Base-by-base conservation (phyloP, 2,888 invertebrate species). In the Aradus depressus region DNA sequence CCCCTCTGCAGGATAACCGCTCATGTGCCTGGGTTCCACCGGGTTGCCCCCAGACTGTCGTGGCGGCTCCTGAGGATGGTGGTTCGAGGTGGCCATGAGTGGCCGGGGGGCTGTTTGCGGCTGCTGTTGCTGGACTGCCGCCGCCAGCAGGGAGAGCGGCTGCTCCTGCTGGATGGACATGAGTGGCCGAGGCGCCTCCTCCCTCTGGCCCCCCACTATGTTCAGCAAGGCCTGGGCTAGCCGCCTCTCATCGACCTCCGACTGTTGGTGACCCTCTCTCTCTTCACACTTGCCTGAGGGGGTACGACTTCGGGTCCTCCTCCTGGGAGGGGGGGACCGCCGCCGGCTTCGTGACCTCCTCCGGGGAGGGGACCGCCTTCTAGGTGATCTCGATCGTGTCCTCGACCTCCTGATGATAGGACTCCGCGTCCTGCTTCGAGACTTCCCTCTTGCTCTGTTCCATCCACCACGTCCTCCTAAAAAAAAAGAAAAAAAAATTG, bases 271-370 rank as follows among this genome's bases (percentile, higher is more conserved):
- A 37, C 26, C 14, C 19, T 12, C 38, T 38, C 38, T 47, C 35
- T 45, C 45, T 35, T 47, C 47, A 32, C 19, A 50, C 42, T 35
- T 42, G 35, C 50, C 38, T 34, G 50, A 50, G 26, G 32, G 50
- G 16, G 42, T 35, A 21, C 25, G 26, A 18, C 35, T 14, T 22
- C 19, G 38, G 22, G 45, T 23, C 3, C 45, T 31, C 12, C 23
- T 35, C n/a, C 35, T 34, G 19, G 38, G 38, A 38, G 47, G 38
- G n/a, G n/a, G n/a, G n/a, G n/a, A n/a, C n/a, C n/a, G n/a, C n/a
- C n/a, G n/a, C 3, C 38, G 38, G 8, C 38, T 38, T 19, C 21
- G 38, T 21, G 38, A 38, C n/a, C 37, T 38, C 25, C 47, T 35
- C 12, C 47, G 18, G 23, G 26, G 22, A 19, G 28, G 31, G 8